Evolutionary conservation across 2,888 invertebrate genomes (phyloP).

Genomic region (Prosapia bicincta): DNA sequence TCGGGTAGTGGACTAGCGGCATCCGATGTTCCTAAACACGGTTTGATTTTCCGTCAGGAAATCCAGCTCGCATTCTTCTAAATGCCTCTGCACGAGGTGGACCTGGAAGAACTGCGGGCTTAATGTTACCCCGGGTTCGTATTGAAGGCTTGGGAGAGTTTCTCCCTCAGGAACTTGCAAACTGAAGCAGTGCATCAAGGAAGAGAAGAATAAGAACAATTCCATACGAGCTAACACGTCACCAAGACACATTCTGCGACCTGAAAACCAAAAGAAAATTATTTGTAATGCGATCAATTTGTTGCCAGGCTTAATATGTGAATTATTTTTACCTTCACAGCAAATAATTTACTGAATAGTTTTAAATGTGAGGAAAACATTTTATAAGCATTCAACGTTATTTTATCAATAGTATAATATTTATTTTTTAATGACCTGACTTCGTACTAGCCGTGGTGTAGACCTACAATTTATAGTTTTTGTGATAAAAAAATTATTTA

Average conservation of each 20-base stretch:
- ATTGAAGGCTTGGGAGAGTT: slow-evolving; percentile 71
- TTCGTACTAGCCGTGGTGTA: too few species aligned
- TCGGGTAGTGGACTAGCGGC: slow-evolving; percentile 22
- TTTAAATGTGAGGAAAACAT: too few species aligned
- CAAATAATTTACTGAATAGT: too few species aligned
- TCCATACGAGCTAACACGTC: slow-evolving; percentile 87
- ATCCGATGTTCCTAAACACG: slow-evolving; percentile 27
- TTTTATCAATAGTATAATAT: too few species aligned
- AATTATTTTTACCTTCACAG: too few species aligned
- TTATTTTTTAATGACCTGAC: too few species aligned
- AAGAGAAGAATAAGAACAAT: slow-evolving; percentile 82
- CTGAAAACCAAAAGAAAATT: too few species aligned
- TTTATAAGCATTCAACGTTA: too few species aligned
- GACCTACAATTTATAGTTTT: too few species aligned
- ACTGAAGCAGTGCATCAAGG: slow-evolving; percentile 78
- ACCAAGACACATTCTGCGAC: slow-evolving; percentile 84
- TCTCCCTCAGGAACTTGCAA: slow-evolving; percentile 67
- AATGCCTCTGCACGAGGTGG: slow-evolving; percentile 43
- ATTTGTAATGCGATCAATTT: too few species aligned
- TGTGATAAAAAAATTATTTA: too few species aligned
- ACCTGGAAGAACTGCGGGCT: slow-evolving; percentile 78
- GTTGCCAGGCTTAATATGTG: too few species aligned
- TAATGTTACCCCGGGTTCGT: slow-evolving; percentile 80
- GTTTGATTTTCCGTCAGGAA: slow-evolving; percentile 32
- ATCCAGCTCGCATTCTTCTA: slow-evolving; percentile 31